These are phyloP conservation scores for Proctacanthus coquilletti DNA, from an alignment of 1,140 invertebrate species.

Conservation along the genomic window DNA sequence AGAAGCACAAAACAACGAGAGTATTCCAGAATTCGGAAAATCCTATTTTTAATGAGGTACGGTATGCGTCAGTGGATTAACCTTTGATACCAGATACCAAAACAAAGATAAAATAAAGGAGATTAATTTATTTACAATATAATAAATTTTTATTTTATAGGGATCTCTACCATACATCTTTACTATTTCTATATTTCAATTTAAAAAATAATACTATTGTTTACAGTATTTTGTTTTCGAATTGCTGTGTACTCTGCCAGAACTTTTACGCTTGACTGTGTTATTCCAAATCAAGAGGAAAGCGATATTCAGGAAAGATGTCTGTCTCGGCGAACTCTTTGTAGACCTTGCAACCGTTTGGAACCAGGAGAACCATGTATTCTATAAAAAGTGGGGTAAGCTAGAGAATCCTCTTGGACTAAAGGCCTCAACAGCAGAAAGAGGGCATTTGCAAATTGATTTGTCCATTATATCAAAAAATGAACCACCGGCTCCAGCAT, in stretches of 20 bases:
- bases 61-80: too few relatives aligned
- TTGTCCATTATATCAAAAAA: slow-evolving; percentile 52
- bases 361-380: slow-evolving; percentile 51
- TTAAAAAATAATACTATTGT: background rate
- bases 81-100: too few relatives aligned
- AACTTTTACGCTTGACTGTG: slow-evolving; percentile 30
- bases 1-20: slow-evolving; percentile 35
- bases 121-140: too few relatives aligned
- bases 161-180: too few relatives aligned
- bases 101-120: too few relatives aligned
- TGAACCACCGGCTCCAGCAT: slow-evolving; percentile 38
- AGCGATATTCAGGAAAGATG: slow-evolving; percentile 25
- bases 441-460: slow-evolving; percentile 62
- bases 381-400: slow-evolving; percentile 68
- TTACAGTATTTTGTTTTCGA: slow-evolving; percentile 57
- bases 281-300: slow-evolving; percentile 33
- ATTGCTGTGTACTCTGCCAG: slow-evolving; percentile 35
- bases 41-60: slow-evolving; percentile 44
- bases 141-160: slow-evolving; percentile 5
- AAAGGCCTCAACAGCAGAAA: slow-evolving; percentile 32
- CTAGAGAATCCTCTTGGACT: slow-evolving; percentile 44
- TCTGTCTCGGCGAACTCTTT: slow-evolving; percentile 44
- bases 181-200: too few relatives aligned
- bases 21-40: slow-evolving; percentile 35
- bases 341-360: slow-evolving; percentile 58